Conservation (phyloP, 2,113 vertebrate species). For the Dascyllus trimaculatus region DNA sequence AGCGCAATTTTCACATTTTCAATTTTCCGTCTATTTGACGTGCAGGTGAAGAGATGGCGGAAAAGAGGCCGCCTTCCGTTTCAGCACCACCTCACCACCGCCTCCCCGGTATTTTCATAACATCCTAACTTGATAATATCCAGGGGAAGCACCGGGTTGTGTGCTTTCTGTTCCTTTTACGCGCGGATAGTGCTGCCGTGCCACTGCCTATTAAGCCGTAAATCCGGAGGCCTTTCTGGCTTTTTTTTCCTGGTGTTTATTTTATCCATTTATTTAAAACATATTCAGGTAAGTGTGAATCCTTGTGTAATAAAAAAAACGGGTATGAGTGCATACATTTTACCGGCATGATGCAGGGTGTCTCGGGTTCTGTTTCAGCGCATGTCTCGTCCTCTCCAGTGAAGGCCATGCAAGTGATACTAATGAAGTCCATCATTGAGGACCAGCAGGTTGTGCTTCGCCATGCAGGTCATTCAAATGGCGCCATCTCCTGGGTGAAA, state of each 20-base stretch:
- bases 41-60: conserved; percentile 78
- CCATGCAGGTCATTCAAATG: conserved; percentile 77
- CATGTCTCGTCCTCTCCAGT: background rate
- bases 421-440: conserved; percentile 1
- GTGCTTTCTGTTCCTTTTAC: background rate
- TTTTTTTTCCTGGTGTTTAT: background rate
- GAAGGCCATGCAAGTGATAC: conserved; percentile 29
- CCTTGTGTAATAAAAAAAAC: background rate
- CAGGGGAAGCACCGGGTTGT: conserved; percentile 29
- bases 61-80: conserved; percentile 67
- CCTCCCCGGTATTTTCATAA: conserved; percentile 77
- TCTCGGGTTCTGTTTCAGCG: background rate
- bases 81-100: conserved; percentile 52
- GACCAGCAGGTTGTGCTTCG: conserved; percentile 5
- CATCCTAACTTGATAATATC: conserved; percentile 74
- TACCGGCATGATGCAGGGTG: background rate
- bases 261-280: background rate
- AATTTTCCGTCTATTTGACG: conserved; percentile 79
- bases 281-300: background rate
- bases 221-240: background rate
- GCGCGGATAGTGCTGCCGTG: background rate
- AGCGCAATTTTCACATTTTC: conserved; percentile 83
- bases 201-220: background rate
- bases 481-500: conserved; percentile 93
- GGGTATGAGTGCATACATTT: background rate